Base-by-base conservation (phyloP, 2,888 invertebrate genomes). In the Agonopterix alstromeriana region DNA sequence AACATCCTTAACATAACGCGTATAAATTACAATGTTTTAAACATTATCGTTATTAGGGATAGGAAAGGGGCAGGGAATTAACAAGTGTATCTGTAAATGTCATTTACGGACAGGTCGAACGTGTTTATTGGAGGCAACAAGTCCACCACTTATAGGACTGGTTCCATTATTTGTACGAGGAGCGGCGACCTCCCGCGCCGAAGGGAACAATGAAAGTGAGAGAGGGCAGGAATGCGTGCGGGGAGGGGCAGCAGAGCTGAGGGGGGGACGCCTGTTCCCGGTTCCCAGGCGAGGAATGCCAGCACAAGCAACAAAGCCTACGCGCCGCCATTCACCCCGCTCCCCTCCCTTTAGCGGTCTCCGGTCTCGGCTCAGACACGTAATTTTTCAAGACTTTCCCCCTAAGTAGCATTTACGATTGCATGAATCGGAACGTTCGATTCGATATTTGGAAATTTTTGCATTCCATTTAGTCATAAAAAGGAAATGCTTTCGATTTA, bases 211-310 rank as follows among this genome's bases (percentile, higher is more conserved):
- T 86, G 86, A 86, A 83, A 86, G 87, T 87, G 87, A 85, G 86
- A 82, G 85, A 84, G 82, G 81, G 78, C 79, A 77, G 83, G 87
- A 86, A 85, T 84, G 84, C 73, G 71, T 57, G 70, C 73, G 74
- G 76, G 78, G 69, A 60, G 67, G 60, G 56, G 65, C 57, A 67
- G 69, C 42, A 60, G 61, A 59, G 63, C 27, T 27, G 58, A 66
- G 60, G 67, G 65, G 60, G 63, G 59, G 62, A 55, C 55, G 65
- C 63, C 69, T 60, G 81, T 68, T 81, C 86, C 85, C 83, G 79
- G 85, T 85, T 85, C 86, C 86, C 87, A 87, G 84, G 85, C 85
- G 76, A 82, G 87, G 87, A 87, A 87, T 87, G 84, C 84, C 83
- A 84, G 81, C 76, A 74, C 80, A 76, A 85, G 79, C 82, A 85